Evolutionary conservation across 1,140 invertebrate species (phyloP), one percentile per base, ranked within the genome.

Genomic region (Scaptomyza hsui): DNA sequence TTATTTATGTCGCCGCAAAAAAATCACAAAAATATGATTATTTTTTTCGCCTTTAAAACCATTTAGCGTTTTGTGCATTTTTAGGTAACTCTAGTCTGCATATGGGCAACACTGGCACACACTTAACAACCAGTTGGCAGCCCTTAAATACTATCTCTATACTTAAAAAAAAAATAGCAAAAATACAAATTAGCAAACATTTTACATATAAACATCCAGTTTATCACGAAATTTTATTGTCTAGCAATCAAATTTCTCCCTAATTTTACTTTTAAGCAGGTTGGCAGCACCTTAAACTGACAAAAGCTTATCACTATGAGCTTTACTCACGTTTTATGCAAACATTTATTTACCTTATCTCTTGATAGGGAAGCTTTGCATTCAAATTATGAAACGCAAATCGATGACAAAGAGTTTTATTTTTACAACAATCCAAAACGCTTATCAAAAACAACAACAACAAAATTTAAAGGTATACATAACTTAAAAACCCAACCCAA

Each of bases 311-410:
- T 80, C 72, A 56, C 51, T 21, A 52, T 39, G 21, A n/a, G 32
- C 13, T 32, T 47, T 45, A 51, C 52, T 77, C 78, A 81, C 78
- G 78, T 82, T 77, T 70, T 77, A 82, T 77, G 78, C 78, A 69
- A 77, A 63, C 78, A 77, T 49, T 48, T 63, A 73, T 49, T 48
- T 63, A 3, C 12, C 45, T 68, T 80, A 80, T 80, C 77, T 29
- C 9, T 1, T 29, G 24, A 26, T 26, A 26, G 24, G 6, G 24
- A 26, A 5, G 1, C 6, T 29, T 9, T 45, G n/a, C 4, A 29
- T 19, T 35, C 45, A 13, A n/a, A 15, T 21, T 37, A 42, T n/a
- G 35, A 51, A 47, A 52, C n/a, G 10, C 9, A 21, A 6, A 57
- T 32, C 13, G 37, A 64, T 82, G 78, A 82, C 68, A 77, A 60